A percentile compares a stretch with the other conserved stretches of the same genome.
Conservation (phyloP, 1,140 invertebrate species). For the Bilobella aurantiaca region DNA sequence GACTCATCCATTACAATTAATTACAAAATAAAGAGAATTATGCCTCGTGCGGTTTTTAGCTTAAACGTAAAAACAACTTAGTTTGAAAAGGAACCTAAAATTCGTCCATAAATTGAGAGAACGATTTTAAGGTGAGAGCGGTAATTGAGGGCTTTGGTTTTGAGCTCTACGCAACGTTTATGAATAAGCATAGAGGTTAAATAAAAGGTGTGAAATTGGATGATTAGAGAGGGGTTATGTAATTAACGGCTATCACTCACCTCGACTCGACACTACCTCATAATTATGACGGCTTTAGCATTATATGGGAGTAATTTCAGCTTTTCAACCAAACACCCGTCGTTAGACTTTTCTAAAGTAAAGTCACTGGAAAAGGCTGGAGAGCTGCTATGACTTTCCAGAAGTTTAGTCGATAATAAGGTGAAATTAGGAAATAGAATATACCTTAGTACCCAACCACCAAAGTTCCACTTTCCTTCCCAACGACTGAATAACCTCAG, state of each 20-base stretch:
- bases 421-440: no score
- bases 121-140: no score
- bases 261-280: neutral
- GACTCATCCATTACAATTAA: no score
- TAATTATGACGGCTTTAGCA: neutral
- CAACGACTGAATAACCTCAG: neutral
- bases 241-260: slow-evolving; percentile 11
- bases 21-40: no score
- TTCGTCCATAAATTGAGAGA: no score
- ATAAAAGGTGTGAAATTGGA: neutral
- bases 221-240: neutral
- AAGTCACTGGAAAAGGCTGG: neutral
- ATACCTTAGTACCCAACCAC: no score
- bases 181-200: neutral
- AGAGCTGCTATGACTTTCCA: no score
- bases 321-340: neutral
- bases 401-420: no score
- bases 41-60: no score
- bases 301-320: neutral
- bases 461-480: neutral
- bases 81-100: no score
- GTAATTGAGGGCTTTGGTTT: neutral
- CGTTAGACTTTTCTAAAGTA: neutral
- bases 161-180: neutral
- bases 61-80: no score